A percentile compares a stretch with the other conserved stretches of the same genome.
These are phyloP conservation scores for Ctenodactylus gundi DNA, from an alignment of 2,113 vertebrate genomes.

Conservation along the genomic window DNA sequence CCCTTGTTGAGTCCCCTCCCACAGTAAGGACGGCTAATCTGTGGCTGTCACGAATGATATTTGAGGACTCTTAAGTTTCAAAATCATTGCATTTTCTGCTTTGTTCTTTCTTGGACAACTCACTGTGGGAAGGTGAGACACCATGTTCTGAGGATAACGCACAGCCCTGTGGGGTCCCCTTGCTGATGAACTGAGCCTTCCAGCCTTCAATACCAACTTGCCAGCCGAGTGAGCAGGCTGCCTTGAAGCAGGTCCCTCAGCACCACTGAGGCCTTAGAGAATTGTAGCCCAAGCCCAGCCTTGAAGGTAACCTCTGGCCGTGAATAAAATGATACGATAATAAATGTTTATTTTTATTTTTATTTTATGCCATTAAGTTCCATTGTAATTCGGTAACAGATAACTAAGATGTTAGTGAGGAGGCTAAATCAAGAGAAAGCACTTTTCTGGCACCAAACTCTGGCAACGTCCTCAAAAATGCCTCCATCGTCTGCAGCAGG, in stretches of 20 bases:
- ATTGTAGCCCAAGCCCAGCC: accelerated
- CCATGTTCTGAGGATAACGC: background rate
- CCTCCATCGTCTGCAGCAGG: background rate
- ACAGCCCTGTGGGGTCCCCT: background rate
- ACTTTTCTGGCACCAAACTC: background rate
- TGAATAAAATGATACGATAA: background rate
- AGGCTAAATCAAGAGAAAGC: background rate
- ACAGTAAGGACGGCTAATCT: no score
- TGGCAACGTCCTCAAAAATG: background rate
- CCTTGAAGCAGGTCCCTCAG: background rate
- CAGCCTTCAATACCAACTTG: no score
- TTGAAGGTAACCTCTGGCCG: background rate
- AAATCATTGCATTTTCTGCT: background rate
- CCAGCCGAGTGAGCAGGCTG: accelerated
- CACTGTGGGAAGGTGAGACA: background rate
- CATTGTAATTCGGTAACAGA: background rate
- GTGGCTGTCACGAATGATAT: background rate
- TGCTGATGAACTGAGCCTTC: accelerated
- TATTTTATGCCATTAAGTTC: background rate
- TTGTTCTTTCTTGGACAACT: background rate
- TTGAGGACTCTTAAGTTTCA: background rate
- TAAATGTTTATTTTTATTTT: background rate
- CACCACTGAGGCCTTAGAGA: background rate
- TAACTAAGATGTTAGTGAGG: background rate
- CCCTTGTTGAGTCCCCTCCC: background rate